phyloP scores from a whole-genome alignment of 2,888 invertebrate species.

The Lochmaea capreae region DNA sequence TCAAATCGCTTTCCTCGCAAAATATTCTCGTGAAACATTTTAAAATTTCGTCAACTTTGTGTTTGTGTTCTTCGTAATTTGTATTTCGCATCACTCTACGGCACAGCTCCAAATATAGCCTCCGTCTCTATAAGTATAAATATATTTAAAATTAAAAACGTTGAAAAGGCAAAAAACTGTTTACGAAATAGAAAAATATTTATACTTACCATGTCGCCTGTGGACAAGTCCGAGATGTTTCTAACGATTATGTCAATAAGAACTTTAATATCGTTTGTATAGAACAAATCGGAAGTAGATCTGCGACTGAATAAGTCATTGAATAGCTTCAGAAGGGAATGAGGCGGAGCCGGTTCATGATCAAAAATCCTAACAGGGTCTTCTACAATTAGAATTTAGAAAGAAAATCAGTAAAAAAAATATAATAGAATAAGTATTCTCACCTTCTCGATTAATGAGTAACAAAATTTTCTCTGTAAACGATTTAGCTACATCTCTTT shows the following conservation, averaged over 20 bases:
- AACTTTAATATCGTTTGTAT: slow-evolving; percentile 95
- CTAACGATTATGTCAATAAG: slow-evolving; percentile 93
- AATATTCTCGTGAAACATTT: slow-evolving; percentile 89
- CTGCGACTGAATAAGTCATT: slow-evolving; percentile 85
- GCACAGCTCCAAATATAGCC: slow-evolving; percentile 82
- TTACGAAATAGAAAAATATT: not conserved
- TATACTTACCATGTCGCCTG: slow-evolving; percentile 80
- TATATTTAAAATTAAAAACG: not conserved
- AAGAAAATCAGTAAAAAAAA: not conserved
- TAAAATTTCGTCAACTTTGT: slow-evolving; percentile 83
- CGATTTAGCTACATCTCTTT: slow-evolving; percentile 80
- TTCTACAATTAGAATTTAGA: slow-evolving; percentile 69
- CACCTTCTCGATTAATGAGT: slow-evolving; percentile 91
- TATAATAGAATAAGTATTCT: slow-evolving; percentile 32
- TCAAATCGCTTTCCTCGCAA: slow-evolving; percentile 82
- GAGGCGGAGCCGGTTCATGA: slow-evolving; percentile 81
- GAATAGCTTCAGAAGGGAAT: slow-evolving; percentile 90
- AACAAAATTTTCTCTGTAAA: slow-evolving; percentile 92
- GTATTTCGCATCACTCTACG: slow-evolving; percentile 85
- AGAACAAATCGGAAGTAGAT: slow-evolving; percentile 87
- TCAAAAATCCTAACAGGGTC: slow-evolving; percentile 89
- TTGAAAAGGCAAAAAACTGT: not conserved
- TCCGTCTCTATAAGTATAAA: slow-evolving; percentile 73
- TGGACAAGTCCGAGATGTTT: slow-evolving; percentile 88
- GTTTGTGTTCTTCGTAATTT: slow-evolving; percentile 82